Evolutionary conservation across 2,113 vertebrate genomes (phyloP).

Genomic region (Chascanopsetta lugubris): DNA sequence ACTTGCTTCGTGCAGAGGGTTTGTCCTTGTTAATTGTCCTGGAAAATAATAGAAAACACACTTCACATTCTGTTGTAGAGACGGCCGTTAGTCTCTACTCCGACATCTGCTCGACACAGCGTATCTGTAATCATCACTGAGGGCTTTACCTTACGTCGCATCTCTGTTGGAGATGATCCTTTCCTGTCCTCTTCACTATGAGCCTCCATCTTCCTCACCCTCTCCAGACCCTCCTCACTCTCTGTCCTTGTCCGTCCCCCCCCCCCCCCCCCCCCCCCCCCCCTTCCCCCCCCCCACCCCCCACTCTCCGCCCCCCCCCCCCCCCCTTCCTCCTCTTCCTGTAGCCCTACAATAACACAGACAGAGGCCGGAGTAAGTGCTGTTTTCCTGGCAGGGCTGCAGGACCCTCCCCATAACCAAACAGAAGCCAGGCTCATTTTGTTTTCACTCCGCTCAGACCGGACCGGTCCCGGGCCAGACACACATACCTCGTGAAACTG

Average conservation of each 20-base stretch:
- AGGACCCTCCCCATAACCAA: constrained; percentile 75
- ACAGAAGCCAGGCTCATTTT: constrained; percentile 72
- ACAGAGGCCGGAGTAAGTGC: constrained; percentile 73
- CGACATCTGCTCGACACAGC: neutral
- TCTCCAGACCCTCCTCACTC: constrained; percentile 4
- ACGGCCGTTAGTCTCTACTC: neutral
- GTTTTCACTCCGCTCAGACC: constrained; percentile 50
- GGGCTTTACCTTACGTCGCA: too few relatives aligned
- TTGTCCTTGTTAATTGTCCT: neutral
- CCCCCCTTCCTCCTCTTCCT: constrained; percentile 38
- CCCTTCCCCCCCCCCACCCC: constrained; percentile 30
- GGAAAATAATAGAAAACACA: neutral
- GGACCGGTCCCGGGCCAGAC: constrained; percentile 32
- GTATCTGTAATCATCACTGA: neutral
- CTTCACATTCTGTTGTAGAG: neutral
- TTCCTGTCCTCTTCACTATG: neutral
- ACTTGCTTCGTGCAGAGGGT: too few relatives aligned
- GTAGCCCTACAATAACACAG: constrained; percentile 76
- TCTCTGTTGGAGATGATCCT: neutral
- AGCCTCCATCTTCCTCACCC: constrained; percentile 3
- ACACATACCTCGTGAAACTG: constrained; percentile 15
- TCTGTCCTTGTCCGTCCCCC: constrained; percentile 15
- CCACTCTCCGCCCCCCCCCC: neutral
- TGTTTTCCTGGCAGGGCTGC: constrained; percentile 63
- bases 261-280: neutral